phyloP scores from a whole-genome alignment of 2,888 invertebrate genomes.

The Auanema freiburgensis region DNA sequence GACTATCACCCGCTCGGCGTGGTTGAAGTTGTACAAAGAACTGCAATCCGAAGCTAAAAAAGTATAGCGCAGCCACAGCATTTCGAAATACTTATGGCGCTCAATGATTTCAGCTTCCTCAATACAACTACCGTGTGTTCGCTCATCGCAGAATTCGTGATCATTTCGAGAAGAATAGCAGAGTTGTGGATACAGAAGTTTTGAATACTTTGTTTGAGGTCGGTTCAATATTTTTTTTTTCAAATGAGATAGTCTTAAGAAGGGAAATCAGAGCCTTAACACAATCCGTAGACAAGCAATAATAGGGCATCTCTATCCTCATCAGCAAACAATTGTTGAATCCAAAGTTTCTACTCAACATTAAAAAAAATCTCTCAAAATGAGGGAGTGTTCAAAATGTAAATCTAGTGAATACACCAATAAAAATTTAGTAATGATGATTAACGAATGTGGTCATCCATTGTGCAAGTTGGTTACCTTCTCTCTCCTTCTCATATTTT shows the following conservation, averaged over 20 bases:
- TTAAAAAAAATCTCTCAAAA: conserved; percentile 18
- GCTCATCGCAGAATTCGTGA: conserved; percentile 62
- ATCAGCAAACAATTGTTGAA: conserved; percentile 56
- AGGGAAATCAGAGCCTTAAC: conserved; percentile 37
- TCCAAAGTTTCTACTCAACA: conserved; percentile 24
- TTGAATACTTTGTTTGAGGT: conserved; percentile 50
- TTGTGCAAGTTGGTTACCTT: conserved; percentile 79
- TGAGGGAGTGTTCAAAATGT: conserved; percentile 85
- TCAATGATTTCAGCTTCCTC: conserved; percentile 49
- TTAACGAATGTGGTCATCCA: conserved; percentile 95
- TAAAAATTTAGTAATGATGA: conserved; percentile 92
- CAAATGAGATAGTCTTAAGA: conserved; percentile 23
- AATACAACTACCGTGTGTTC: conserved; percentile 61
- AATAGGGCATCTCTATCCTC: conserved; percentile 47
- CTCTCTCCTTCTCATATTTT: not conserved
- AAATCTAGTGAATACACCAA: conserved; percentile 94
- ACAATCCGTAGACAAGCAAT: conserved; percentile 44
- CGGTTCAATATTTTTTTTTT: conserved; percentile 15
- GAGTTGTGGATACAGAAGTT: conserved; percentile 41
- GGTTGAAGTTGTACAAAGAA: conserved; percentile 59
- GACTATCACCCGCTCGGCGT: conserved; percentile 41
- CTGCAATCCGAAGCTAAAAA: conserved; percentile 54
- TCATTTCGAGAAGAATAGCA: conserved; percentile 53
- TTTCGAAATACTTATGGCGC: not conserved
- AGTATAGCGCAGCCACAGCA: conserved; percentile 23